Base-by-base conservation (phyloP, 2,797 vertebrate genomes). In the Acipenser ruthenus region DNA sequence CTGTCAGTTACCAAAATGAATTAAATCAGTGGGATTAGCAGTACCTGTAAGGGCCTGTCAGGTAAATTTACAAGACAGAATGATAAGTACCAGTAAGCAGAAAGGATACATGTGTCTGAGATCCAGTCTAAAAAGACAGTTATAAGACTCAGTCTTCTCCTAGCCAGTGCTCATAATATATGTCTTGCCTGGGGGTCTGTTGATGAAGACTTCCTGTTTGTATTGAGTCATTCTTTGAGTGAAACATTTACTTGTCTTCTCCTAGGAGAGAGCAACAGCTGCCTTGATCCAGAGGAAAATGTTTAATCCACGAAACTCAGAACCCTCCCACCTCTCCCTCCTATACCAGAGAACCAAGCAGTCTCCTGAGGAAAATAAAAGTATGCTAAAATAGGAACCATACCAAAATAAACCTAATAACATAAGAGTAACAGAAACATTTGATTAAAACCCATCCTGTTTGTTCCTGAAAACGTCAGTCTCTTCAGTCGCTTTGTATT, bases 151-250 rank as follows among this genome's bases (percentile, higher is more conserved):
- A 18, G 18, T 18, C 18, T 89, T 90, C 85, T 90, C 82, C 89
- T 89, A 90, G 85, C 90, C 88, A 83, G 80, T 91, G 93, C 89
- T 92, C 94, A 81, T 92, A 91, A 89, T 94, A 95, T 94, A 88
- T 87, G 89, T 84, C 84, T 83, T 82, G 85, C 88, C 86, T 87
- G 87, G 79, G 83, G 88, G 87, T 86, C 83, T 82, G 87, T 88
- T 88, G 90, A 91, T 91, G 90, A 93, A 91, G 90, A 88, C 88
- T 91, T 90, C 90, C 90, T 92, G 92, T 90, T 91, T 86, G 90
- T 90, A 87, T 93, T 89, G 89, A 93, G 90, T 91, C 77, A 91
- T 88, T 91, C 89, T 88, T 86, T 82, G 83, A 87, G 79, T 87
- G 91, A 93, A 94, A 94, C 94, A 95, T 92, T 90, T 84, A 82